Evolutionary conservation across 2,797 vertebrate genomes (phyloP).

Genomic region (Balearica regulorum): DNA sequence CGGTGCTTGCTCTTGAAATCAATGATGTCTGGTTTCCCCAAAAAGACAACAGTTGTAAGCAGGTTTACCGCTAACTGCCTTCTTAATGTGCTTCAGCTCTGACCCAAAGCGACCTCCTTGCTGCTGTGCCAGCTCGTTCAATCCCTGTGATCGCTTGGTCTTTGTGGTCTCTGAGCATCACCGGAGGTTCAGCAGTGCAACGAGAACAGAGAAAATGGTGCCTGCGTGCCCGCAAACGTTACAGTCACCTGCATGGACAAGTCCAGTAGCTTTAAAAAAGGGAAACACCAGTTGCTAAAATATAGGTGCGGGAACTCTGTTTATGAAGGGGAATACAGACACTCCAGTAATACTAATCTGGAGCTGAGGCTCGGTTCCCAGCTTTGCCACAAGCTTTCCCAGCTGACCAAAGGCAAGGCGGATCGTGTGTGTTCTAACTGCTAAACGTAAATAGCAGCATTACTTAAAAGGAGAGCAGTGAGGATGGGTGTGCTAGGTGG

Average conservation of each 20-base stretch:
- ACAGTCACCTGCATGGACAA: background rate
- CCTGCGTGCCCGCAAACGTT: background rate
- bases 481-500: background rate
- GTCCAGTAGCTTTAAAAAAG: background rate
- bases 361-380: background rate
- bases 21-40: background rate
- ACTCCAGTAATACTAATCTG: background rate
- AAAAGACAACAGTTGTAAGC: background rate
- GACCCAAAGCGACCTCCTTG: background rate
- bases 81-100: background rate
- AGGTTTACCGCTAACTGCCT: background rate
- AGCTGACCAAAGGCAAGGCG: background rate
- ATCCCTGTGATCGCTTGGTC: rapidly evolving
- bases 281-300: background rate
- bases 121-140: background rate
- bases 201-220: background rate
- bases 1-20: background rate
- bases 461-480: background rate
- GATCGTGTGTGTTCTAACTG: too few relatives aligned
- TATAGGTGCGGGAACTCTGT: background rate
- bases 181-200: background rate
- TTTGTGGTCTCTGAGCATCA: background rate
- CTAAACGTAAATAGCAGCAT: background rate
- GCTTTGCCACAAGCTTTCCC: background rate
- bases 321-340: background rate